Evolutionary conservation across 2,888 invertebrate genomes (phyloP), one percentile per base, ranked within the genome.

Genomic region (Clitarchus hookeri): DNA sequence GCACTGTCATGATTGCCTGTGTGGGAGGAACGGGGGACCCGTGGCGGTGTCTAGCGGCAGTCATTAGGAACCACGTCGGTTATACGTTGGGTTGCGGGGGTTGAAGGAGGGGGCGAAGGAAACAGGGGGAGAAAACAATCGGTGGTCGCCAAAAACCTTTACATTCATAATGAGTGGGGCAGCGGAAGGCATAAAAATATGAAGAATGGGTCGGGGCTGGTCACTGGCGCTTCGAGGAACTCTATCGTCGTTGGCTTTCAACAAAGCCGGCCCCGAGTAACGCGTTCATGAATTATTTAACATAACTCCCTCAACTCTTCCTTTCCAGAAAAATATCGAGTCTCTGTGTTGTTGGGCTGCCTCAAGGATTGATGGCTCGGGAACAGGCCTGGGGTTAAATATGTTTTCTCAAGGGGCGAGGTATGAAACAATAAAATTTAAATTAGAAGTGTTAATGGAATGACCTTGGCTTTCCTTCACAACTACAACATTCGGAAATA

Each of bases 71-170:
- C 65, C 53, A 53, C 53, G 53, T 53, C 53, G 53, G 13, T 53
- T 53, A 19, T 16, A 53, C 13, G 53, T 8, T 8, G 6, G 8
- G 53, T 53, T 12, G 19, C 13, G 12, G 53, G n/a, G 13, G 65
- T 65, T 8, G n/a, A 19, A 23, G 65, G 65, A 8, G 65, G 23
- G 19, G 65, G n/a, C 11, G 65, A 19, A n/a, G 19, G n/a, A 23
- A 65, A 65, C 19, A 16, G 16, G 65, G 65, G 65, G n/a, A 19
- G 65, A 82, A 82, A 82, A 82, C 27, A 82, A 82, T 44, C 23
- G 82, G 27, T n/a, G 44, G 82, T 82, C 82, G 27, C 82, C 82
- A 82, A 82, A 82, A 82, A 82, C 82, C 82, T 82, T 82, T 82
- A 82, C 82, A 82, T 82, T 82, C 82, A 82, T 82, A 82, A 82